These are phyloP conservation scores for Pilophorus perplexus DNA, from an alignment of 2,888 invertebrate genomes.

Conservation along the genomic window DNA sequence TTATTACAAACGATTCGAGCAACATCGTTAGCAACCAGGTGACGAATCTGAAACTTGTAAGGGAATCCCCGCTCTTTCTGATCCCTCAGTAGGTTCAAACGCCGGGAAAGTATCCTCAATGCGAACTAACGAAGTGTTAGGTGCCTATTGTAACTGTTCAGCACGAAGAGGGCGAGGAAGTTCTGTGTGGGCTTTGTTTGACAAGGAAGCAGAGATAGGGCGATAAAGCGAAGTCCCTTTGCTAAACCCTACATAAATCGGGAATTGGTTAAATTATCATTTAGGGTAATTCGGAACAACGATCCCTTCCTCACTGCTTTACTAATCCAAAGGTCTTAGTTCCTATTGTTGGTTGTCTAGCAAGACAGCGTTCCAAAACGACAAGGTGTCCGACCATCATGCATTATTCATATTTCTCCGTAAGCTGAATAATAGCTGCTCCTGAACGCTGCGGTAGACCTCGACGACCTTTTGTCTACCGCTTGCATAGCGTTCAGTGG, in stretches of 20 bases:
- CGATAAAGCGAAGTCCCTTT: constrained; percentile 18
- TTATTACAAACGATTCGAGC: too few relatives aligned
- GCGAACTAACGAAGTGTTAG: too few relatives aligned
- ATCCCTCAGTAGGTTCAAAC: too few relatives aligned
- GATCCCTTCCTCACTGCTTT: constrained; percentile 21
- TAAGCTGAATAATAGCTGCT: constrained; percentile 13
- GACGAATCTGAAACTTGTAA: too few relatives aligned
- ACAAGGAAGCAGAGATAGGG: constrained; percentile 28
- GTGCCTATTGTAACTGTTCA: too few relatives aligned
- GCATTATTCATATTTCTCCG: constrained; percentile 30
- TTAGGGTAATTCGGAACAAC: constrained; percentile 41
- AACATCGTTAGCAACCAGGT: too few relatives aligned
- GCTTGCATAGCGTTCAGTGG: too few relatives aligned
- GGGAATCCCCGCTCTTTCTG: too few relatives aligned
- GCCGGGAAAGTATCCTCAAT: too few relatives aligned
- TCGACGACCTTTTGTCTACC: background rate
- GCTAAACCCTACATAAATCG: constrained; percentile 33
- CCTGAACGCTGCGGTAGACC: background rate
- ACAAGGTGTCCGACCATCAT: constrained; percentile 26
- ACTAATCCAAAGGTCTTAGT: constrained; percentile 29
- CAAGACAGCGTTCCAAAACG: constrained; percentile 20
- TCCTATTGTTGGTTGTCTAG: constrained; percentile 34
- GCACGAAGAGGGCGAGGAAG: constrained; percentile 23
- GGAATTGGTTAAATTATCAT: constrained; percentile 44
- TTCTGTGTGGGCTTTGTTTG: constrained; percentile 29